A percentile compares a stretch with the other conserved stretches of the same genome.
phyloP scores from a whole-genome alignment of 2,113 vertebrate species.

The Bombycilla garrulus region DNA sequence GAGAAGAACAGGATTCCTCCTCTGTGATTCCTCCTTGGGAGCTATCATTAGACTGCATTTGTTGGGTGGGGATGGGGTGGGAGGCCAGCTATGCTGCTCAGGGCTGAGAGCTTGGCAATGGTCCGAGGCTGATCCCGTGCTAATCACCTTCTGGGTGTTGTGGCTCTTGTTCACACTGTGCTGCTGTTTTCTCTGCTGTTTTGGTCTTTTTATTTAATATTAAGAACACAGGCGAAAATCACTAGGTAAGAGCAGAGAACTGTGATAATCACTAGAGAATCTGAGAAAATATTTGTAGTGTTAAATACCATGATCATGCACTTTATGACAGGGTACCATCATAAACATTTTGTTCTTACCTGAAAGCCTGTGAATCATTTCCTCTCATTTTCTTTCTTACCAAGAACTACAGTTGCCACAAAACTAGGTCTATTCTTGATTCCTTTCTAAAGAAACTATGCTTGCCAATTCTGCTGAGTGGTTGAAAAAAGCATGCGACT shows the following conservation, averaged over 20 bases:
- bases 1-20: not conserved
- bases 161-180: not conserved
- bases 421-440: not conserved
- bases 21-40: not conserved
- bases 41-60: not conserved
- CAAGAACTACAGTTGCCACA: not conserved
- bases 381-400: not conserved
- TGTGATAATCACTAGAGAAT: not conserved
- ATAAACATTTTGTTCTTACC: not conserved
- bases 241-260: not conserved
- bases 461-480: slow-evolving; percentile 20
- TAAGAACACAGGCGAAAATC: not conserved
- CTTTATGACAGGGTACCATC: not conserved
- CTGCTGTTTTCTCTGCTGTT: not conserved
- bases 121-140: rapidly evolving
- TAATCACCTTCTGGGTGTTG: not conserved
- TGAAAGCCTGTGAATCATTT: not conserved
- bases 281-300: not conserved
- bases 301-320: not conserved
- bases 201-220: not conserved
- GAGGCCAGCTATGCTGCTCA: not conserved
- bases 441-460: slow-evolving; percentile 4
- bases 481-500: not conserved
- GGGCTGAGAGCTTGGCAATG: not conserved
- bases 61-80: not conserved